Evolutionary conservation across 1,140 invertebrate species (phyloP).

Genomic region (Cardiocondyla obscurior): DNA sequence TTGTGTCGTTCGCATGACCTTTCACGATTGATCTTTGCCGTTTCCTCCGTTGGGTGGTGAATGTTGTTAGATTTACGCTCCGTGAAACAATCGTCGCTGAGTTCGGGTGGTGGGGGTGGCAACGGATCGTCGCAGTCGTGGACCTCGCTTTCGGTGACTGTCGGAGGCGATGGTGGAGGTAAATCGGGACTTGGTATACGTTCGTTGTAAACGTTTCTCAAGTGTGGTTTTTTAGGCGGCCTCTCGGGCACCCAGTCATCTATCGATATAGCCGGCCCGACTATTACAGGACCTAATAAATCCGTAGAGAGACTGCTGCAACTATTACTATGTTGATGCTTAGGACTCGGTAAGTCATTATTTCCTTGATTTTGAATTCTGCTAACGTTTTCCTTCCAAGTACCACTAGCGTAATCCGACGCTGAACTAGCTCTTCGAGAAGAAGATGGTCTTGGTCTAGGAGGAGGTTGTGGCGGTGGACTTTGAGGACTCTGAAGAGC

Average conservation of each 20-base stretch:
- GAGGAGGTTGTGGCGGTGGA: conserved; percentile 85
- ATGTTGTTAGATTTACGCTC: conserved; percentile 53
- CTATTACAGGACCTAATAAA: conserved; percentile 86
- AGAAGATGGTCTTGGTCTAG: conserved; percentile 84
- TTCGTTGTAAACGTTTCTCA: conserved; percentile 85
- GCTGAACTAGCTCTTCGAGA: conserved; percentile 88
- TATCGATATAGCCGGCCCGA: conserved; percentile 87
- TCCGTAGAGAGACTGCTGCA: conserved; percentile 87
- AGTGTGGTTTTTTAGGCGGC: conserved; percentile 90
- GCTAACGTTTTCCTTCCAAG: conserved; percentile 76
- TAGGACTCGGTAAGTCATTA: conserved; percentile 75
- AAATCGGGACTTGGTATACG: conserved; percentile 89
- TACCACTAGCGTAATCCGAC: conserved; percentile 86
- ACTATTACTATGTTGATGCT: conserved; percentile 86
- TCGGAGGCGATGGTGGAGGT: conserved; percentile 88
- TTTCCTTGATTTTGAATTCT: conserved; percentile 59
- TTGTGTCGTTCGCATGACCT: conserved; percentile 75
- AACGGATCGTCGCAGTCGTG: conserved; percentile 88
- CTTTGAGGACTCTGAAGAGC: conserved; percentile 81
- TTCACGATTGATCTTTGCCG: conserved; percentile 58
- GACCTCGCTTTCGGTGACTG: conserved; percentile 86
- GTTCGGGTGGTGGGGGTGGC: conserved; percentile 88
- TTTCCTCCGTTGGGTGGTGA: conserved; percentile 50
- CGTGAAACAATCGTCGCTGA: conserved; percentile 73
- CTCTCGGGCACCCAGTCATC: conserved; percentile 90